A percentile compares a stretch with the other conserved stretches of the same genome.
These are phyloP conservation scores for Paralinhomoeus sp. DNA, from an alignment of 2,888 invertebrate species.

Conservation along the genomic window DNA sequence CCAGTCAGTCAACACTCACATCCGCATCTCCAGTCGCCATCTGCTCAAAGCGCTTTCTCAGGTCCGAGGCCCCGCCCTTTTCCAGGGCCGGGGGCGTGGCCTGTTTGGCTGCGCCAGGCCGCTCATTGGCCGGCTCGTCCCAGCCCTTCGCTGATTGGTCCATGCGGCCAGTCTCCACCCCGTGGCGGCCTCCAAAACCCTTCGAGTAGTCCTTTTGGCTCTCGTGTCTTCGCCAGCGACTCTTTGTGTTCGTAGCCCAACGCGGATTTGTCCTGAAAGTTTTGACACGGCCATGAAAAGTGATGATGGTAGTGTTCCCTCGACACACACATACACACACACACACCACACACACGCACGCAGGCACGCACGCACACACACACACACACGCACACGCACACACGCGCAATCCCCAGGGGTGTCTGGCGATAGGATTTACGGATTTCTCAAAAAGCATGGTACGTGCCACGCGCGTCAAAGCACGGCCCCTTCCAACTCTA, in stretches of 20 bases:
- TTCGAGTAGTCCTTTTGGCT: constrained; percentile 31
- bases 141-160: constrained; percentile 7
- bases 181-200: constrained; percentile 17
- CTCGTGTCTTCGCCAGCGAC: constrained; percentile 55
- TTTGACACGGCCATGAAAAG: too few species aligned
- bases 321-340: too few species aligned
- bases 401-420: too few species aligned
- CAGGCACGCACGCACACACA: too few species aligned
- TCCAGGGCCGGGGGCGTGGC: background rate
- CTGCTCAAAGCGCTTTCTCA: constrained; percentile 18
- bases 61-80: constrained; percentile 13
- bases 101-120: background rate
- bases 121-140: constrained; percentile 3
- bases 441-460: too few species aligned
- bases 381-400: too few species aligned
- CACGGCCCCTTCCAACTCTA: too few species aligned
- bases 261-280: constrained; percentile 7
- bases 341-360: too few species aligned
- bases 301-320: too few species aligned
- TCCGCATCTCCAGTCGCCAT: constrained; percentile 8
- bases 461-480: too few species aligned
- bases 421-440: too few species aligned
- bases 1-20: background rate
- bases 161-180: constrained; percentile 9
- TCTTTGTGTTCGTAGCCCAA: constrained; percentile 32